Evolutionary conservation across 2,797 vertebrate species (phyloP).

Genomic region (Pachyuromys duprasi): DNA sequence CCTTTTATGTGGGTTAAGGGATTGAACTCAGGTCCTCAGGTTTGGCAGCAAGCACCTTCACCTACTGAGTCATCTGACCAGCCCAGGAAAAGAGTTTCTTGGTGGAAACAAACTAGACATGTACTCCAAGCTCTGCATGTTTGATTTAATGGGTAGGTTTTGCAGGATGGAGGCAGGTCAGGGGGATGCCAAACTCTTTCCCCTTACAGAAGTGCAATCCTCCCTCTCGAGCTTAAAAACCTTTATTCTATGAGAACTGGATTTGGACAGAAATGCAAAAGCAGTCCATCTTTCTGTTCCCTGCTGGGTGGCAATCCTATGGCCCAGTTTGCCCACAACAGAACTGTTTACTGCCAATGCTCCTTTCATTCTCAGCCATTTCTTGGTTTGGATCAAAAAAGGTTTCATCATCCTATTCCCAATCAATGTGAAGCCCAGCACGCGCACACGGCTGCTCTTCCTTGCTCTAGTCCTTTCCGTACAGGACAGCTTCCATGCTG

Average conservation of each 20-base stretch:
- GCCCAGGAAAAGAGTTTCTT: background rate
- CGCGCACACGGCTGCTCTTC: fast-evolving
- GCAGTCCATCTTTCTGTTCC: background rate
- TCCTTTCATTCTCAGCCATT: background rate
- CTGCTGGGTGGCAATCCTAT: background rate
- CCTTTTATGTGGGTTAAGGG: background rate
- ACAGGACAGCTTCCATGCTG: fast-evolving
- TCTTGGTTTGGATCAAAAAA: background rate
- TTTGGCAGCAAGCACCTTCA: background rate
- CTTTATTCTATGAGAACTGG: background rate
- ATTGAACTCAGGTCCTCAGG: background rate
- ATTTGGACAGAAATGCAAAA: background rate
- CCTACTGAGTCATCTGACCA: background rate
- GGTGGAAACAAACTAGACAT: background rate
- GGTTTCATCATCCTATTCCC: background rate
- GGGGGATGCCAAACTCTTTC: background rate
- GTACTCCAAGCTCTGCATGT: fast-evolving
- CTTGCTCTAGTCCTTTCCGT: background rate
- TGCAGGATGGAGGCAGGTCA: background rate
- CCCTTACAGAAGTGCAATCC: background rate
- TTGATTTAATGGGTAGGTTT: background rate
- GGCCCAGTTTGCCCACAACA: background rate
- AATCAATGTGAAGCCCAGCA: background rate
- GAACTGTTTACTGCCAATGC: background rate
- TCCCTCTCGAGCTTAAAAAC: background rate